Percentiles rank a stretch among this genome's conserved stretches.
Conservation (phyloP, 2,888 invertebrate species). For the Pegoplata infirma region DNA sequence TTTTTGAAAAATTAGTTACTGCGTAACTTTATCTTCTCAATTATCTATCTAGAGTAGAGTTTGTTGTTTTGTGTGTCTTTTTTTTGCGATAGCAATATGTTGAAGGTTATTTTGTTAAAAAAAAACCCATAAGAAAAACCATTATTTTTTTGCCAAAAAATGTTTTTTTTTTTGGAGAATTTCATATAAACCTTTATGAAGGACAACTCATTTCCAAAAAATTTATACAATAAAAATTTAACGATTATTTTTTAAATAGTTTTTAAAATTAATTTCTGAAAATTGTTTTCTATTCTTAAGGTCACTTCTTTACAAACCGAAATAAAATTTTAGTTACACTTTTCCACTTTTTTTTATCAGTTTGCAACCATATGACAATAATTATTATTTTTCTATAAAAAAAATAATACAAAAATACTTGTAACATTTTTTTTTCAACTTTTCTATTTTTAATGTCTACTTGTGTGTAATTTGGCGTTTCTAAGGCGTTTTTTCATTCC, state of each 20-base stretch:
- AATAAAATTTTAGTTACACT: neutral
- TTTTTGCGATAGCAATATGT: constrained; percentile 17
- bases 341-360: neutral
- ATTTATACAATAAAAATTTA: neutral
- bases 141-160: constrained; percentile 27
- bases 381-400: neutral
- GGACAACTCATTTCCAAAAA: constrained; percentile 23
- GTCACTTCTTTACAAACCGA: neutral
- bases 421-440: neutral
- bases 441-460: constrained; percentile 8
- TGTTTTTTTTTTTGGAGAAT: neutral
- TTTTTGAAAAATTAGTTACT: constrained; percentile 46
- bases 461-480: constrained; percentile 23
- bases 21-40: constrained; percentile 51
- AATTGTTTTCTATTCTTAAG: neutral
- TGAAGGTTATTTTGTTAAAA: constrained; percentile 56
- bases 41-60: constrained; percentile 49
- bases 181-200: constrained; percentile 17
- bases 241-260: no score
- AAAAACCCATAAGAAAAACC: neutral
- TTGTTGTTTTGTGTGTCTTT: constrained; percentile 15
- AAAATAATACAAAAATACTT: neutral
- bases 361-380: constrained; percentile 11
- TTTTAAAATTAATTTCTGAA: neutral
- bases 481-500: constrained; percentile 25